Evolutionary conservation across 2,113 vertebrate species (phyloP), one percentile per base, ranked within the genome.

Genomic region (Dissostichus mawsoni): DNA sequence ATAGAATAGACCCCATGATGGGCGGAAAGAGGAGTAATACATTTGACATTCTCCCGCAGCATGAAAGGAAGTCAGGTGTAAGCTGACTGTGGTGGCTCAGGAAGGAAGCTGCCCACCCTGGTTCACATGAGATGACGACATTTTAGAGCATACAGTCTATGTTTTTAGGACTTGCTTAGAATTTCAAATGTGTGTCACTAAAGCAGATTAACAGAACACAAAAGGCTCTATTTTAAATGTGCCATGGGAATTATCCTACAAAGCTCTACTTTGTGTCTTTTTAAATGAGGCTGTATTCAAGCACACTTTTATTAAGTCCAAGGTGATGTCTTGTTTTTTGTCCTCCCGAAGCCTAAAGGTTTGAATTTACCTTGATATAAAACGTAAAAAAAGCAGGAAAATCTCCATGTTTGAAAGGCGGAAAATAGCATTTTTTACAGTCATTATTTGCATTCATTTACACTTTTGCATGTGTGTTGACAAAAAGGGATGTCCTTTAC

Each of bases 1-100:
- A 85, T 62, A 82, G 73, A 85, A 79, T 58, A 78, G 70, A 90
- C 68, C 84, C 69, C 58, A 65, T 80, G 84, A 80, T 62, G 84
- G 75, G 75, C 56, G 44, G 67, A 78, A 67, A 78, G 74, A 81
- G 41, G 59, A 68, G 65, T 76, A 86, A 88, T 87, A 90, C 82
- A 73, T 89, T 80, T 88, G 90, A 92, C 89, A 91, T 92, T 90
- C 84, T 84, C n/a, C 1, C 65, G 61, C 67, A 71, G 82, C 78
- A 44, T 87, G 87, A 91, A 83, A 87, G 74, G 74, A 80, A 80
- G 74, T 76, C 75, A 69, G 80, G 70, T 72, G 59, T 74, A 64
- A 84, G 75, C 56, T 74, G 85, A 58, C 80, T 58, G 56, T 72
- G 47, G 74, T 8, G 16, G 73, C 76, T 69, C 23, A 55, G 84